phyloP scores from a whole-genome alignment of 92 coral and sea anemone species.

The Siderastrea radians region DNA sequence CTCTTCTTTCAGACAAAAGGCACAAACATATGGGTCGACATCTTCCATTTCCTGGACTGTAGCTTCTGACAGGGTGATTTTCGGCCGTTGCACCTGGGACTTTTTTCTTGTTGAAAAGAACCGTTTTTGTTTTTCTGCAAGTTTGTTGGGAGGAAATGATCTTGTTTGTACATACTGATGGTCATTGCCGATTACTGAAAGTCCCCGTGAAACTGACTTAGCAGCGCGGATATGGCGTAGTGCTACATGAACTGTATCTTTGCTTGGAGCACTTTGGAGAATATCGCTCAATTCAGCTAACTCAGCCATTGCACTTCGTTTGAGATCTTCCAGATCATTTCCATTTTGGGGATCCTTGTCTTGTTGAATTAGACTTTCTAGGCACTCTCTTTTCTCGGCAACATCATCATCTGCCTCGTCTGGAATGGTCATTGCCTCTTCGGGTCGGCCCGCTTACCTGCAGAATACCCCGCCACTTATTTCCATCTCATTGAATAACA shows the following conservation, averaged over 20 bases:
- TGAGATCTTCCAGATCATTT: too few relatives aligned
- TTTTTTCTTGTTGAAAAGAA: constrained; percentile 21
- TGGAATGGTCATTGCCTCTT: too few relatives aligned
- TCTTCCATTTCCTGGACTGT: constrained; percentile 8
- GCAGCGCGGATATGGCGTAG: constrained; percentile 39
- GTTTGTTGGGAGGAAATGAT: constrained; percentile 29
- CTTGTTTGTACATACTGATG: constrained; percentile 31
- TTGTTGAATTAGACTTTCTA: too few relatives aligned
- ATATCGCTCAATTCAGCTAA: background rate
- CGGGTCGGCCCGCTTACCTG: too few relatives aligned
- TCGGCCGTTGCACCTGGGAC: background rate
- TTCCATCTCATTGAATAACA: too few relatives aligned
- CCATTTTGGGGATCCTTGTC: too few relatives aligned
- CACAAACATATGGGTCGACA: constrained; percentile 30
- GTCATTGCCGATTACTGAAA: constrained; percentile 24
- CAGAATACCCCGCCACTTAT: too few relatives aligned
- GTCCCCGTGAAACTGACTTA: constrained; percentile 32
- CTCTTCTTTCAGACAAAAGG: constrained; percentile 40
- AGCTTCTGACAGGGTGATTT: constrained; percentile 12
- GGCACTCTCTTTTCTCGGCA: too few relatives aligned
- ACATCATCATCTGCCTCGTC: too few relatives aligned
- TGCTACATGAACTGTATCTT: constrained; percentile 9
- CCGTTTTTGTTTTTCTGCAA: constrained; percentile 14
- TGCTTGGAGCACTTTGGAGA: constrained; percentile 27
- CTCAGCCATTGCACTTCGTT: too few relatives aligned